These are phyloP conservation scores for Cryptops parisi DNA, from an alignment of 2,888 invertebrate species.

Conservation along the genomic window DNA sequence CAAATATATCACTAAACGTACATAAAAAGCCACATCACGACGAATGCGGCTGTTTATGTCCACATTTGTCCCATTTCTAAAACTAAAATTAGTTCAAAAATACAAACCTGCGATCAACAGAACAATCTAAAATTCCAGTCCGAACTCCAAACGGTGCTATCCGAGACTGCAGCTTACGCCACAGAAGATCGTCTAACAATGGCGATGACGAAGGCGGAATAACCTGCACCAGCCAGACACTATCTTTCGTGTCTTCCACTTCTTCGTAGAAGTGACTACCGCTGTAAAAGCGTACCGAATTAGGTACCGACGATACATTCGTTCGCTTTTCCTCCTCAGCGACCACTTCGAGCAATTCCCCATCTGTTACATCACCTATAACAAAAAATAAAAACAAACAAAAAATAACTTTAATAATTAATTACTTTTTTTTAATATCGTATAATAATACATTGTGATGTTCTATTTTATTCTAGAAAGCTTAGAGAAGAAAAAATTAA, in stretches of 20 bases:
- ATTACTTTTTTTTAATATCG: no score
- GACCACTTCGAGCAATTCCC: constrained; percentile 26
- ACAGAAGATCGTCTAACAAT: constrained; percentile 29
- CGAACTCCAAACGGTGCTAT: constrained; percentile 36
- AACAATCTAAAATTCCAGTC: constrained; percentile 37
- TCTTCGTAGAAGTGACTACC: constrained; percentile 34
- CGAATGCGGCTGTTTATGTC: no score
- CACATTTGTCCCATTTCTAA: no score
- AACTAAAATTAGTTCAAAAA: no score
- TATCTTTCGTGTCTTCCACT: constrained; percentile 41
- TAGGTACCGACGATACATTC: constrained; percentile 17
- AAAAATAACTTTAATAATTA: no score
- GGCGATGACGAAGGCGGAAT: constrained; percentile 25
- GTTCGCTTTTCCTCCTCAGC: constrained; percentile 20
- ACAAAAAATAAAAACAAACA: constrained; percentile 7
- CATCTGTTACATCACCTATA: constrained; percentile 28
- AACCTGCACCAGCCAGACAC: constrained; percentile 40
- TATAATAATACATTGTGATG: no score
- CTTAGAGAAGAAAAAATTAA: no score
- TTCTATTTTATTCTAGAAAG: no score
- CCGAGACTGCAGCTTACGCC: constrained; percentile 33
- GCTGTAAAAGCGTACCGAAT: constrained; percentile 31
- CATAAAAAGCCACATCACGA: no score
- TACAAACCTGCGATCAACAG: constrained; percentile 35
- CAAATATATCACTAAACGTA: no score